Percentiles rank a stretch among this genome's conserved stretches.
phyloP scores from a whole-genome alignment of 2,113 vertebrate genomes.

The Benitochromis conjunctus region DNA sequence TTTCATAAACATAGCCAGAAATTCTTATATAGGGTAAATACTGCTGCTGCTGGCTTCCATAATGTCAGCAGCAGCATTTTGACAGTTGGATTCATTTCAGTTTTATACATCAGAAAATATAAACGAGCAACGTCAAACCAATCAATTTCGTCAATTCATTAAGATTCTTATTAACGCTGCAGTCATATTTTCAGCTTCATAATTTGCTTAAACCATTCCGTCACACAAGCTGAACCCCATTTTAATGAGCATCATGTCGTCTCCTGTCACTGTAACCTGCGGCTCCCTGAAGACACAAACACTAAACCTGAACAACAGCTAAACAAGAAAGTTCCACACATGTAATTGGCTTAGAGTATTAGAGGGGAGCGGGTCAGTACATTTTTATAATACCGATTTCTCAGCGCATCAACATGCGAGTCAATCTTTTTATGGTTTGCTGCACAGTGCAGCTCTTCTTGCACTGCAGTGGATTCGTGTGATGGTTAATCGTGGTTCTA shows the following conservation, averaged over 20 bases:
- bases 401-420: background rate
- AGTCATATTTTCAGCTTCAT: background rate
- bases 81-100: background rate
- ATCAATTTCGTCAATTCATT: background rate
- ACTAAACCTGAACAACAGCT: background rate
- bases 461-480: constrained; percentile 8
- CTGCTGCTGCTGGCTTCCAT: background rate
- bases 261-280: background rate
- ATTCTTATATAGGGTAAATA: background rate
- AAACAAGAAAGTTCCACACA: background rate
- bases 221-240: constrained; percentile 4
- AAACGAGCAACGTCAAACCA: background rate
- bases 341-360: background rate
- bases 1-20: background rate
- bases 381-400: background rate
- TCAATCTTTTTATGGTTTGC: background rate
- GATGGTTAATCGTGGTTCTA: constrained; percentile 9
- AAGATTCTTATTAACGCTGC: background rate
- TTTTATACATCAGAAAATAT: background rate
- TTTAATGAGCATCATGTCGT: background rate
- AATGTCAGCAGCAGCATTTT: background rate
- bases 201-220: background rate
- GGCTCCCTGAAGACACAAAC: background rate
- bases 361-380: background rate
- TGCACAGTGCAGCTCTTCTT: background rate